Evolutionary conservation across 2,797 vertebrate genomes (phyloP).

Genomic region (Eulemur rubriventer): DNA sequence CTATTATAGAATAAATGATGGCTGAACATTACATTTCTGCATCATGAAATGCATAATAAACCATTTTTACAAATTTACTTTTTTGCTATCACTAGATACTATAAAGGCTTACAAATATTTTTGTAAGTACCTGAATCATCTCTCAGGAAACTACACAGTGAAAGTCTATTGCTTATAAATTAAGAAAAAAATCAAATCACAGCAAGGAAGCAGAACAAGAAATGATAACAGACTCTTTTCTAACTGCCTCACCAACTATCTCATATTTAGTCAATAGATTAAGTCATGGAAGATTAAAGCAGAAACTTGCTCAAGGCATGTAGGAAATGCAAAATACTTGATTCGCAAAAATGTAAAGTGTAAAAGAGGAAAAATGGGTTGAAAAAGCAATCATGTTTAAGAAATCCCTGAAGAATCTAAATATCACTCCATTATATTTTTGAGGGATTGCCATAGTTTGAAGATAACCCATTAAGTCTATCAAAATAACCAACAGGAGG

Average conservation of each 20-base stretch:
- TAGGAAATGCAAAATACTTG: constrained; percentile 77
- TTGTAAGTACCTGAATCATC: constrained; percentile 81
- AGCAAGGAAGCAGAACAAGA: constrained; percentile 70
- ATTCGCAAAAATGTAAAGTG: constrained; percentile 73
- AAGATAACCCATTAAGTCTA: constrained; percentile 81
- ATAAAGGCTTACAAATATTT: constrained; percentile 63
- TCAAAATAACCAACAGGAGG: constrained; percentile 78
- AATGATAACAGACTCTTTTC: constrained; percentile 70
- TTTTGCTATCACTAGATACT: not conserved
- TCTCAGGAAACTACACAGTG: constrained; percentile 69
- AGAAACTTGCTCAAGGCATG: constrained; percentile 76
- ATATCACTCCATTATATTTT: constrained; percentile 80
- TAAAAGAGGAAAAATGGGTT: constrained; percentile 82
- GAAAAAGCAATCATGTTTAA: constrained; percentile 82
- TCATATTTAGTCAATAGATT: constrained; percentile 83
- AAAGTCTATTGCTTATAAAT: constrained; percentile 70
- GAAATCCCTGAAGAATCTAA: constrained; percentile 76
- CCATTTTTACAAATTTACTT: constrained; percentile 49
- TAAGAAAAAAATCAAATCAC: constrained; percentile 63
- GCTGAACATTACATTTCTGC: not conserved
- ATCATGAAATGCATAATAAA: constrained; percentile 32
- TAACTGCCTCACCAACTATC: constrained; percentile 71
- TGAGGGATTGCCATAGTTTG: constrained; percentile 60
- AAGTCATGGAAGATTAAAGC: constrained; percentile 83
- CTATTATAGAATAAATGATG: constrained; percentile 58